Evolutionary conservation across 2,797 vertebrate species (phyloP), one percentile per base, ranked within the genome.

Genomic region (Eremophila alpestris): DNA sequence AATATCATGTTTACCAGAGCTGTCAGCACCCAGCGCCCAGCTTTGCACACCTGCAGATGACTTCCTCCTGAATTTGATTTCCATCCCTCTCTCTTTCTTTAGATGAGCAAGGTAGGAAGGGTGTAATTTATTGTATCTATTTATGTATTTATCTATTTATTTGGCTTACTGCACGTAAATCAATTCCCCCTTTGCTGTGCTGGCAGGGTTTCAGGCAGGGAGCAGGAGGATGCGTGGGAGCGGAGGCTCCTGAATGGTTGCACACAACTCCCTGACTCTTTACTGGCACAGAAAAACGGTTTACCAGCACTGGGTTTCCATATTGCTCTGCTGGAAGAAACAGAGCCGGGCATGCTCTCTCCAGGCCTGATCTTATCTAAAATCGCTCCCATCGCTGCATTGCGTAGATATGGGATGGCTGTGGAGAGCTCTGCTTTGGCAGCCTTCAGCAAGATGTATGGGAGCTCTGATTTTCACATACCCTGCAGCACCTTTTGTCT

Each of bases 401-500:
- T 82, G 77, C 52, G n/a, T 88, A 94, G 94, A 90, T 95, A 94
- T 19, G 63, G 89, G 67, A 56, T 41, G 67, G 91, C 82, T 96
- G 70, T 43, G 78, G 93, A 96, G 89, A 96, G 90, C 80, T 83
- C 63, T 51, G 5, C 87, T 79, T 88, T 95, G 96, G 94, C 94
- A 93, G 63, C 46, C 79, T 79, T 74, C 83, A 79, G 69, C 87
- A 88, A 92, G 52, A 55, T 40, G 48, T 16, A 91, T 94, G 91
- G 76, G 91, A 96, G 94, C 89, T 94, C 95, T 91, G 84, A 88
- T 95, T 95, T 96, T 97, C 93, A 83, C 95, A 94, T 94, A 88
- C 91, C 96, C 96, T 74, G 77, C 85, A 93, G 95, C 94, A 82
- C 22, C 7, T 87, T 93, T 93, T 93, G 94, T 88, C 89, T 96